Evolutionary conservation across 64 coral and sea anemone genomes (phyloP), one percentile per base, ranked within the genome.

Genomic region (Astreopora myriophthalma): DNA sequence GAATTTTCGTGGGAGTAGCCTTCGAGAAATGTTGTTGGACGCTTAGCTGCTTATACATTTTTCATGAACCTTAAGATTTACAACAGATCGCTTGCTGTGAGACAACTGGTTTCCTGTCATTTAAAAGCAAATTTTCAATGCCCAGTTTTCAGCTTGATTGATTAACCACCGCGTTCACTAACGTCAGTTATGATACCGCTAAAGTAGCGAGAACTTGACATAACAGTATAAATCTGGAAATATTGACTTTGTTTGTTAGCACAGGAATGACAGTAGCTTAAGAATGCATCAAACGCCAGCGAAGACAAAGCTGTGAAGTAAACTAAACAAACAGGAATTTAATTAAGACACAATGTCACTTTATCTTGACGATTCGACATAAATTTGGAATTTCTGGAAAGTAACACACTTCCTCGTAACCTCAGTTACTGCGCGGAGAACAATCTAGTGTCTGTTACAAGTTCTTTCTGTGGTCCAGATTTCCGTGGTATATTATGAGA

Each of bases 61-160:
- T 83, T 83, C 22, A 83, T 83, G 79, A 65, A 22, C 20, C 32
- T 57, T 80, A 16, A 60, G 79, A 64, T 83, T 83, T 83, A 40
- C 34, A 14, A 25, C 52, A 63, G 57, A 61, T 16, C 22, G 16
- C 79, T 83, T 64, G 79, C 79, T 83, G 79, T 26, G 79, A 24
- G 16, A 12, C 37, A 65, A 65, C 79, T 83, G 52, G 79, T 36
- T 25, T 55, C 34, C 10, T 17, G 17, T 28, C 49, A 80, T 40
- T 75, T 25, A 6, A 55, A 48, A 13, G 26, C 4, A 33, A 51
- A 58, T 61, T 60, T 80, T 34, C 49, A 34, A 22, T 22, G 16
- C 46, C 52, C 73, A 48, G 1, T 76, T 62, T 20, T 62, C 16
- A n/a, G n/a, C n/a, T 60, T 17, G 19, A 3, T 20, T 8, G 52